Evolutionary conservation across 1,140 invertebrate species (phyloP).

Genomic region (Macrocentrus cingulum): DNA sequence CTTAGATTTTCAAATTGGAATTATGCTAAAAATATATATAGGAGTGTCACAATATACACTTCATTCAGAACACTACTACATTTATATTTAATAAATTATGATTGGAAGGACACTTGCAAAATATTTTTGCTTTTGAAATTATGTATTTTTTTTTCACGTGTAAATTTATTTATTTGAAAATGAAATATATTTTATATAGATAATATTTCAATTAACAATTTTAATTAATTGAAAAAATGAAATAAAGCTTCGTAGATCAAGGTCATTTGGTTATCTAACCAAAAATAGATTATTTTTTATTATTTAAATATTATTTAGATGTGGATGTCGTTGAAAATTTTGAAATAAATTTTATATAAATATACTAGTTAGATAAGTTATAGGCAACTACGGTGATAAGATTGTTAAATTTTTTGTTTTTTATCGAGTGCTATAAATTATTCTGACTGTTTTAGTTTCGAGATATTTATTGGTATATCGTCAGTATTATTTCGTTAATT

Average conservation of each 20-base stretch:
- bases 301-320: background rate
- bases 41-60: constrained; percentile 30
- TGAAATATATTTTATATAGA: background rate
- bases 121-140: constrained; percentile 33
- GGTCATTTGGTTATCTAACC: no score
- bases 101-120: constrained; percentile 51
- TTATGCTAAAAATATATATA: constrained; percentile 34
- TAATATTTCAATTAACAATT: no score
- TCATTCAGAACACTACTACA: no score
- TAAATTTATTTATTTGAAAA: background rate
- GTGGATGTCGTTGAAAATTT: background rate
- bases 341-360: constrained; percentile 3
- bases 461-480: constrained; percentile 12
- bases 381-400: constrained; percentile 49
- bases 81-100: constrained; percentile 33
- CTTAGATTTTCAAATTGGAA: no score
- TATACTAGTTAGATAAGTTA: constrained; percentile 38
- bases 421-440: constrained; percentile 18
- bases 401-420: constrained; percentile 43
- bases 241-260: no score
- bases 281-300: background rate
- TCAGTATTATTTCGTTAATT: constrained; percentile 1
- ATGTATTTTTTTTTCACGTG: constrained; percentile 3
- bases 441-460: constrained; percentile 20
- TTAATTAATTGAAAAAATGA: no score